Base-by-base conservation (phyloP, 1,140 invertebrate genomes). In the Trichonephila clavata region DNA sequence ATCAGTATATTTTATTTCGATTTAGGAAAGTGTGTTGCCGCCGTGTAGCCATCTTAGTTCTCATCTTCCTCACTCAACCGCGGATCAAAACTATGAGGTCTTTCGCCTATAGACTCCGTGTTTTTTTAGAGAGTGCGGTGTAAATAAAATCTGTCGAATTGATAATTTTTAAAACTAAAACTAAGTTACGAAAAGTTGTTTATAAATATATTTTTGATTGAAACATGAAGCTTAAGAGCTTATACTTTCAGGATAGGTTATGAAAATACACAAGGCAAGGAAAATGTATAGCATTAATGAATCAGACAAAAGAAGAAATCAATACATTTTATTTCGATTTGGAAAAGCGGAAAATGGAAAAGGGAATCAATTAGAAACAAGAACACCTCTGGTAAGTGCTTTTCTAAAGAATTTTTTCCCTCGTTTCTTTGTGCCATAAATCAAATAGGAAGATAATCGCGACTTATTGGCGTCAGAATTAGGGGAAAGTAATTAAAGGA, bases 401-500 rank as follows among this genome's bases (percentile, higher is more conserved):
- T 93, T 87, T 77, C 27, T 57, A 16, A 61, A 43, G n/a, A 20
- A 61, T 81, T 93, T 88, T 88, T 88, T 18, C 27, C 50, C 2
- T 50, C 50, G 8, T 50, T 50, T 50, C 13, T 43, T 77, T 59
- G 60, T 24, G 16, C 50, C 86, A 88, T 88, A 93, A 87, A 93
- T 93, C 92, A 87, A 50, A 93, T 80, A 57, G 57, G 86, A 63
- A 93, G 86, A 93, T 88, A 87, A 93, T 93, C 57, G 86, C 65
- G n/a, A 93, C 86, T 93, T 93, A 87, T 93, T 93, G 92, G 92
- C 63, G 57, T 80, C 86, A 87, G 63, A 93, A 93, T 93, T 93
- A 93, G 86, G 71, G 90, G 63, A 93, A 93, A 93, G 92, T 88
- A 93, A 93, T 93, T 81, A 87, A 24, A 88, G 92, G 65, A 88